Percentiles rank a stretch among this genome's conserved stretches.
These are phyloP conservation scores for Coregonus clupeaformis DNA, from an alignment of 2,113 vertebrate genomes.

Conservation along the genomic window DNA sequence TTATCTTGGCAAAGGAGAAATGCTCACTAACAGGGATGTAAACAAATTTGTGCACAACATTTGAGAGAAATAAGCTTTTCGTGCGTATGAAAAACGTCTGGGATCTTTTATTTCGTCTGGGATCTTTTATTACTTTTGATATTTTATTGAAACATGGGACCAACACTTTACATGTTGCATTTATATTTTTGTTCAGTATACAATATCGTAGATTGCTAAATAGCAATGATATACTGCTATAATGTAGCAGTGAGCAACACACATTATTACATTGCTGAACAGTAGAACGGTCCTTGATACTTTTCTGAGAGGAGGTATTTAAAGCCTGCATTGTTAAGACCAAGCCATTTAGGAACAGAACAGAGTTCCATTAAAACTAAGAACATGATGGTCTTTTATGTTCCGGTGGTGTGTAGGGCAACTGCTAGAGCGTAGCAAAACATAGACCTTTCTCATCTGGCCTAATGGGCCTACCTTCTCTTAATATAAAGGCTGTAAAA, in stretches of 20 bases:
- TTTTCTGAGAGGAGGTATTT: background rate
- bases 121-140: too few species aligned
- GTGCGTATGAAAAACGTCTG: too few species aligned
- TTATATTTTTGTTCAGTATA: too few species aligned
- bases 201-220: too few species aligned
- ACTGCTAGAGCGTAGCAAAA: background rate
- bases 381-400: background rate
- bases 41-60: too few species aligned
- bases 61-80: too few species aligned
- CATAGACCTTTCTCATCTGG: background rate
- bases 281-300: background rate
- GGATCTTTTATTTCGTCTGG: too few species aligned
- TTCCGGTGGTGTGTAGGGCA: background rate
- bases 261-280: background rate
- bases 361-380: slow-evolving; percentile 10
- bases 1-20: too few species aligned
- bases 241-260: background rate
- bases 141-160: too few species aligned
- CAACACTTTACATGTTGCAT: too few species aligned
- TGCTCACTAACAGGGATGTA: too few species aligned
- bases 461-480: slow-evolving; percentile 25
- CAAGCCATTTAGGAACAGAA: slow-evolving; percentile 2
- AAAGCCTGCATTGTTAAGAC: background rate
- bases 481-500: background rate
- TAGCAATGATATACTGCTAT: too few species aligned